These are phyloP conservation scores for Elysia chlorotica DNA, from an alignment of 1,140 invertebrate genomes.

Conservation along the genomic window DNA sequence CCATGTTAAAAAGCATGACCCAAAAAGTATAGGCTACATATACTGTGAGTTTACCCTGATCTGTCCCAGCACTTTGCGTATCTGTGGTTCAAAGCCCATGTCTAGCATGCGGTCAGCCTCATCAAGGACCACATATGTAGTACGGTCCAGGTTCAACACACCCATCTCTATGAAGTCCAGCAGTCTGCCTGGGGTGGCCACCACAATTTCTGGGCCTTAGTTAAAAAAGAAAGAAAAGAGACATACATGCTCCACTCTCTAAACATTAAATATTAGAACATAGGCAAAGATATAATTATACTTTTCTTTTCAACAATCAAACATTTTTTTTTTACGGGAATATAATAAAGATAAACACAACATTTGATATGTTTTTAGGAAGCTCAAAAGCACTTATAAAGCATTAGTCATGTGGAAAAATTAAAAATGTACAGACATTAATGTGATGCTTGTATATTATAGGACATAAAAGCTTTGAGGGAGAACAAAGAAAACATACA, in stretches of 20 bases:
- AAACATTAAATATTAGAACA: too few relatives aligned
- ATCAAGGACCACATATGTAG: constrained; percentile 94
- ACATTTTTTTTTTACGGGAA: neutral
- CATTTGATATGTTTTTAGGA: neutral
- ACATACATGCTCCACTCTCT: too few relatives aligned
- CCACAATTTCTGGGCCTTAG: constrained; percentile 63
- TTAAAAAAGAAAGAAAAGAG: too few relatives aligned
- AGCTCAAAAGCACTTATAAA: too few relatives aligned
- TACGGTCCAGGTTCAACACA: constrained; percentile 83
- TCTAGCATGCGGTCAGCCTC: constrained; percentile 99
- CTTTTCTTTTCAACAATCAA: neutral
- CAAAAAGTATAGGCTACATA: too few relatives aligned
- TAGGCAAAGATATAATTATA: too few relatives aligned
- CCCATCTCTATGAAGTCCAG: constrained; percentile 94
- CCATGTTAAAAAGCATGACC: too few relatives aligned
- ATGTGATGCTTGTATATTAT: too few relatives aligned
- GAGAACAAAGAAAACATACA: too few relatives aligned
- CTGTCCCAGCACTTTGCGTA: constrained; percentile 94
- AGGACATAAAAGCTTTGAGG: too few relatives aligned
- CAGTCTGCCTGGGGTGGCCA: constrained; percentile 87
- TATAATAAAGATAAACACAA: neutral
- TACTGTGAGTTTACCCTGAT: constrained; percentile 85
- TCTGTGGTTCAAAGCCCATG: constrained; percentile 99
- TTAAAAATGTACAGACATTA: too few relatives aligned
- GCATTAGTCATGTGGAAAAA: too few relatives aligned